phyloP scores from a whole-genome alignment of 2,797 vertebrate species.

The Tapera naevia region DNA sequence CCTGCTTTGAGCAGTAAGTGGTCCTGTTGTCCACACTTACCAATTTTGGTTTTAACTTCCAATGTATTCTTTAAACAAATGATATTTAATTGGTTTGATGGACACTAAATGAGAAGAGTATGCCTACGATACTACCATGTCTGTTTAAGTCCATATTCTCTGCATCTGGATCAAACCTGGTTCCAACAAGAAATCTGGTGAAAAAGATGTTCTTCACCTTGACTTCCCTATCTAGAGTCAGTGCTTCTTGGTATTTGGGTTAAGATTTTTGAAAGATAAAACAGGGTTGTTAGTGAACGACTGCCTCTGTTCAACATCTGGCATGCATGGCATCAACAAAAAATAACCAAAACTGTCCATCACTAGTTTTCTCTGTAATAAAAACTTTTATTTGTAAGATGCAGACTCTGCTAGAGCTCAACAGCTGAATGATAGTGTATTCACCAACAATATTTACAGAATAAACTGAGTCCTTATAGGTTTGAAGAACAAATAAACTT shows the following conservation, averaged over 20 bases:
- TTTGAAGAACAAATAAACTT: conserved; percentile 26
- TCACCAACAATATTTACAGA: background rate
- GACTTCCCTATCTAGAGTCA: background rate
- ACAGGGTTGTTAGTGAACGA: background rate
- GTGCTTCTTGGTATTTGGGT: background rate
- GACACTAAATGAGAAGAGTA: background rate
- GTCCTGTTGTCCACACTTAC: background rate
- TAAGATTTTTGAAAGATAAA: background rate
- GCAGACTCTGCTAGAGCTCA: background rate
- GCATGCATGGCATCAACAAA: background rate
- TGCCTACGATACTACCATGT: background rate
- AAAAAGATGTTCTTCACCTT: background rate
- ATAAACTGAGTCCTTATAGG: conserved; percentile 31
- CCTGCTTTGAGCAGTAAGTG: background rate
- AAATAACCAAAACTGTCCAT: background rate
- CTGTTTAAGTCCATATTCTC: background rate
- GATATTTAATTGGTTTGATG: background rate
- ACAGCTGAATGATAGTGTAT: background rate
- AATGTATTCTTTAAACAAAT: background rate
- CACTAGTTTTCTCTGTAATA: background rate
- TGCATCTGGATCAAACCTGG: background rate
- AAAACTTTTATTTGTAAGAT: background rate
- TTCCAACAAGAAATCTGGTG: background rate
- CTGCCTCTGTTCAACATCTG: background rate
- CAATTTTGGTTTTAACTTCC: background rate